Evolutionary conservation across 2,888 invertebrate genomes (phyloP), one percentile per base, ranked within the genome.

Genomic region (Lamellibrachia satsuma): DNA sequence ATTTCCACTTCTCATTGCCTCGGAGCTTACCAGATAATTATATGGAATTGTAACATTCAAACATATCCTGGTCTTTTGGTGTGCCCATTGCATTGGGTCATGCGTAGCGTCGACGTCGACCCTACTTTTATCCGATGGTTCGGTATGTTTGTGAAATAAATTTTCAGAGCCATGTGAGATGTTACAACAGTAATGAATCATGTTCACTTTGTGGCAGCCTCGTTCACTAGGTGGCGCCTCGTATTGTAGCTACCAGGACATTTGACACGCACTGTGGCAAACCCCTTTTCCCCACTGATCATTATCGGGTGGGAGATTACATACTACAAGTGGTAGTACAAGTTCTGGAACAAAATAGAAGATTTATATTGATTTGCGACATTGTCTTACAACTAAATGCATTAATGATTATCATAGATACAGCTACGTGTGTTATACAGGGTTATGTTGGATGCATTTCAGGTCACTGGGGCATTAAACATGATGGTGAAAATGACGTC

Each of bases 401-500:
- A 15, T n/a, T 75, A 6, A 6, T 6, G 11, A 22, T 75, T 15
- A 6, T 4, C n/a, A 22, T 75, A 39, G 57, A 11, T 57, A 57
- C 39, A 39, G 39, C 39, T 39, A 39, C 39, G 11, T 6, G 15
- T 75, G 15, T 4, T 1, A 39, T 39, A 39, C 39, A 39, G 39
- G 39, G 39, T 39, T 39, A 75, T 3, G 1, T 75, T 22, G 15
- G n/a, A 75, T 75, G 75, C 22, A 22, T 11, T 75, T 75, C 75
- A 75, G 92, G 39, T 55, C n/a, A 91, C 92, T 52, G 11, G 51
- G 4, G 0, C 51, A 11, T 11, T 91, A 39, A 52, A 91, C 52
- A n/a, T 52, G 92, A 52, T 52, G 92, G 92, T 91, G n/a, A 91
- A 55, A 39, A 39, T 55, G 92, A 55, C 92, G 27, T 60, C 92